These are phyloP conservation scores for Brachionus paranguensis DNA, from an alignment of 1,140 invertebrate species.

Conservation along the genomic window DNA sequence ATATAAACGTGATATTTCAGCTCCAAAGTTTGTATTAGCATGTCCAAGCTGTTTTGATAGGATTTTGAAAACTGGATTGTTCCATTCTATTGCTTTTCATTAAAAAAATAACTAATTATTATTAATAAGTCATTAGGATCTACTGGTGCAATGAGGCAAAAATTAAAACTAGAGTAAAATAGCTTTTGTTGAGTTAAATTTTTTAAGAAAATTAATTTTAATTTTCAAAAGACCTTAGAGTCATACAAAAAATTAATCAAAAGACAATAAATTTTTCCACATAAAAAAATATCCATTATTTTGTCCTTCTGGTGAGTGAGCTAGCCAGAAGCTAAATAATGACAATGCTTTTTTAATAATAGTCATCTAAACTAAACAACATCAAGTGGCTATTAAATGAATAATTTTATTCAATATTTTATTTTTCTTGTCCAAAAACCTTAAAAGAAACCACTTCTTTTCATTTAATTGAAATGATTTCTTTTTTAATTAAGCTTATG, in stretches of 20 bases:
- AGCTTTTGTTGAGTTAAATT: neutral
- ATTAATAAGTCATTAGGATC: too few relatives aligned
- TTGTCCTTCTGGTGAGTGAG: neutral
- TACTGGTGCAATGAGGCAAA: neutral
- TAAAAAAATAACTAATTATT: too few relatives aligned
- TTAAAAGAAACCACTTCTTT: neutral
- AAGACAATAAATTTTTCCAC: neutral
- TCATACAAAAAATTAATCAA: neutral
- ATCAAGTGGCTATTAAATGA: neutral
- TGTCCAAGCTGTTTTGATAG: neutral
- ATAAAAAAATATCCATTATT: neutral
- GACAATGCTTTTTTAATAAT: neutral
- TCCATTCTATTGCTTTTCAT: too few relatives aligned
- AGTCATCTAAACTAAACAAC: neutral
- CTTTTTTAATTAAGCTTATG: neutral
- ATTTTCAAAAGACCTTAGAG: neutral
- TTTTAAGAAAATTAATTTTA: neutral
- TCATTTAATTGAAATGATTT: neutral
- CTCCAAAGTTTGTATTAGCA: neutral
- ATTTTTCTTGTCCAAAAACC: constrained; percentile 20
- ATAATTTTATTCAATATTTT: neutral
- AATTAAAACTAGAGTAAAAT: neutral
- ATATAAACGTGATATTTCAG: neutral
- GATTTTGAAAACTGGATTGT: neutral
- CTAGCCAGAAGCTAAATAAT: neutral